phyloP scores from a whole-genome alignment of 92 coral and sea anemone species.

The Plumapathes pennacea region DNA sequence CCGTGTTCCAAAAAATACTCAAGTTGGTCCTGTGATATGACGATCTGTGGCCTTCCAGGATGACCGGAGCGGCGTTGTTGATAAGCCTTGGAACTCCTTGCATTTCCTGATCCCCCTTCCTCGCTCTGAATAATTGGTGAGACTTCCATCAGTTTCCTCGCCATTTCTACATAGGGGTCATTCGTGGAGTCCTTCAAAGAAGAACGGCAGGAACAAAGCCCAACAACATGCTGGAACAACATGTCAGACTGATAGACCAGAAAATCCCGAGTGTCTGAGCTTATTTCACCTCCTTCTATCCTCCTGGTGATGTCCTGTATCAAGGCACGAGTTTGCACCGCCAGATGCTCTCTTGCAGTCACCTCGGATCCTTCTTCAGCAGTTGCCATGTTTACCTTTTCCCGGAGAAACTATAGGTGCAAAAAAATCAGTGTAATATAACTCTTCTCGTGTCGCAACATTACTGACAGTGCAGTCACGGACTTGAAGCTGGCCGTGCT shows the following conservation, averaged over 20 bases:
- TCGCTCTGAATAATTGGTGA: conserved; percentile 10
- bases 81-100: conserved; percentile 5
- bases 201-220: no score
- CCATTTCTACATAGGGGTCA: conserved; percentile 1
- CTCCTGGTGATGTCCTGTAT: conserved; percentile 11
- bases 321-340: conserved; percentile 14
- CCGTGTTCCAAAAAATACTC: conserved; percentile 39
- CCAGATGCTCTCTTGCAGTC: conserved; percentile 17
- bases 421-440: no score
- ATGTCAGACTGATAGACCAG: conserved; percentile 15
- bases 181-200: conserved; percentile 15
- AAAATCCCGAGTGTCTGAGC: conserved; percentile 20
- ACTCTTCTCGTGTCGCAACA: no score
- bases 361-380: no score
- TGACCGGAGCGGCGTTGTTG: conserved; percentile 11
- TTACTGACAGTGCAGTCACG: no score
- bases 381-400: no score
- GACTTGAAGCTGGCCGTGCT: no score
- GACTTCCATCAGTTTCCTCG: conserved; percentile 18
- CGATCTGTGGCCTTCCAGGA: conserved; percentile 48
- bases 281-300: conserved; percentile 13
- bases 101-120: no score
- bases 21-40: conserved; percentile 39
- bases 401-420: no score
- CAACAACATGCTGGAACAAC: conserved; percentile 25